Base-by-base conservation (phyloP, 2,113 vertebrate species). In the Illadopsis cleaveri region DNA sequence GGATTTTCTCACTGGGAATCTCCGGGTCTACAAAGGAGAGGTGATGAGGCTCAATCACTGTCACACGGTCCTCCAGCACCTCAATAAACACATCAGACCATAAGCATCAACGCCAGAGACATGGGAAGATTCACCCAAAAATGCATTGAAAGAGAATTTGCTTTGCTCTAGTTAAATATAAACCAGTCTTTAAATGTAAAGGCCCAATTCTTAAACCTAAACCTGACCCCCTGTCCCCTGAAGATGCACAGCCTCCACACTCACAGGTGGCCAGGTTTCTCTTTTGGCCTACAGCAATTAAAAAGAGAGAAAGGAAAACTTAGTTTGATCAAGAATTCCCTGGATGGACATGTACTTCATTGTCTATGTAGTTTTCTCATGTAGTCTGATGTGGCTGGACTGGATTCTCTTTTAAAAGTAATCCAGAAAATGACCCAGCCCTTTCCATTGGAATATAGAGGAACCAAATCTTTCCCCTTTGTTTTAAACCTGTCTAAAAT, bases 41-140 rank as follows among this genome's bases (percentile, higher is more conserved):
- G 68, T 99, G 98, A 72, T 98, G 97, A 12, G 99, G 96, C 23
- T 98, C 98, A 94, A 99, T 98, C 95, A 98, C 98, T 11, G 99
- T 99, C 92, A 99, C 97, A 2, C 97, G 98, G 92, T 99, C 98
- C 97, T 99, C 99, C 92, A 98, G 97, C 72, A 99, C 99, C 99
- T 99, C 96, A 85, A 93, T 10, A 89, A 90, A 83, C 76, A 97
- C 65, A 82, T 42, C 16, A 79, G 70, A 93, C 68, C 86, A 82
- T 53, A 17, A 95, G 92, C 92, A 92, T 80, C 75, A 94, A 93
- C 91, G 82, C 64, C 87, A 96, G 42, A 89, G 60, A 84, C 56
- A 62, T 1, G 22, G 44, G 33, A 78, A 94, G 25, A 71, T 37
- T 60, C 42, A 90, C 27, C 17, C 81, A 51, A 83, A 85, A 93